These are phyloP conservation scores for Tanytarsus gracilentus DNA, from an alignment of 2,888 invertebrate species.

Conservation along the genomic window DNA sequence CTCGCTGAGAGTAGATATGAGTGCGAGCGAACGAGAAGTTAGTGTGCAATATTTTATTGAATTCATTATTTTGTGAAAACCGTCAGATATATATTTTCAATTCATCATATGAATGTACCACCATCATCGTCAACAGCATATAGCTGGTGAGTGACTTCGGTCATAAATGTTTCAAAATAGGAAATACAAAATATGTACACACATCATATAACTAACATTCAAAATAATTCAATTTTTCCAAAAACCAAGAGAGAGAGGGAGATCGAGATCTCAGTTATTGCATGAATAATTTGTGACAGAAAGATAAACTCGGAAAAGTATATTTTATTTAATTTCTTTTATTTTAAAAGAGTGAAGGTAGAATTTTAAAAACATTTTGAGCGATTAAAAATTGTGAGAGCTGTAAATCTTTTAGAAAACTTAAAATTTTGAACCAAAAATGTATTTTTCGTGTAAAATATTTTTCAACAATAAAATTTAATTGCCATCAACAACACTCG, in stretches of 20 bases:
- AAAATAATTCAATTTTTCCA: constrained; percentile 12
- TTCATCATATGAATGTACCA: constrained; percentile 8
- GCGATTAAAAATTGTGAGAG: constrained; percentile 8
- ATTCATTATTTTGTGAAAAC: neutral
- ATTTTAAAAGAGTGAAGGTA: too few relatives aligned
- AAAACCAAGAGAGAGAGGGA: too few relatives aligned
- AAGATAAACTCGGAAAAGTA: too few relatives aligned
- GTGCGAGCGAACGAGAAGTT: too few relatives aligned
- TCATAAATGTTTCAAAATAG: constrained; percentile 7
- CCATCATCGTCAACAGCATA: too few relatives aligned
- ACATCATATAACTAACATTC: neutral
- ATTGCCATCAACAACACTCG: constrained; percentile 14
- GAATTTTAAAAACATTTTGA: too few relatives aligned
- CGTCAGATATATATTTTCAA: constrained; percentile 11
- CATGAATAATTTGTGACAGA: too few relatives aligned
- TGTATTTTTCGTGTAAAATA: constrained; percentile 18
- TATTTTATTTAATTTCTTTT: too few relatives aligned
- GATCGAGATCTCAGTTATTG: too few relatives aligned
- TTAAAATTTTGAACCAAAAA: neutral
- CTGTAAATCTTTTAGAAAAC: neutral
- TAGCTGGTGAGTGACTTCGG: constrained; percentile 4
- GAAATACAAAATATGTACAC: neutral
- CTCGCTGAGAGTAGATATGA: too few relatives aligned
- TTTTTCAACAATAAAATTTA: constrained; percentile 18
- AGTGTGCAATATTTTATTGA: too few relatives aligned